Evolutionary conservation across 1,140 invertebrate species (phyloP).

Genomic region (Drosophila nannoptera): DNA sequence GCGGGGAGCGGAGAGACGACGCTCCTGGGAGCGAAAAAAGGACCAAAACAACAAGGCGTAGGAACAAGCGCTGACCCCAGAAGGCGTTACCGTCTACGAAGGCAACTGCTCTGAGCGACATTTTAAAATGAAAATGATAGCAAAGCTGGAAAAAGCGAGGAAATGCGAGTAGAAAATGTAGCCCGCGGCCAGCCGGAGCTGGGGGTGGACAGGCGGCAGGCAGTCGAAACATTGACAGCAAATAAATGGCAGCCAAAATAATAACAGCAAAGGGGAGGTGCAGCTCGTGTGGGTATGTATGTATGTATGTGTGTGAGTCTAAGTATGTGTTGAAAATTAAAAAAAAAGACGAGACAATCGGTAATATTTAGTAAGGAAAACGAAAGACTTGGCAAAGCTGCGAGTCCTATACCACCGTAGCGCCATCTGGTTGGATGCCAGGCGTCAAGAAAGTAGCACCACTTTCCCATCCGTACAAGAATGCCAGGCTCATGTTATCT

Average conservation of each 20-base stretch:
- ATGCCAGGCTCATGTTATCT: conserved; percentile 4
- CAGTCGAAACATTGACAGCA: conserved; percentile 74
- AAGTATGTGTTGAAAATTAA: conserved; percentile 33
- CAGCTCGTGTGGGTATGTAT: conserved; percentile 20
- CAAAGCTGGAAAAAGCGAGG: conserved; percentile 38
- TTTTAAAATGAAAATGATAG: conserved; percentile 78
- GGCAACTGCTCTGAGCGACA: conserved; percentile 51
- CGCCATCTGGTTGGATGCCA: conserved; percentile 43
- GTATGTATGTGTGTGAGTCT: too few species aligned
- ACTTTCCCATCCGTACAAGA: neutral
- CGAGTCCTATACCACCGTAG: conserved; percentile 12
- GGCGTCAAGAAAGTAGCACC: conserved; percentile 23
- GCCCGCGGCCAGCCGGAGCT: conserved; percentile 38
- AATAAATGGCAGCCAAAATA: conserved; percentile 77
- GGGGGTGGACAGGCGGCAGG: conserved; percentile 34
- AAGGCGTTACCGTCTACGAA: conserved; percentile 49
- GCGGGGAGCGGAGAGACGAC: neutral
- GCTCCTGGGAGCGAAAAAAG: conserved; percentile 28
- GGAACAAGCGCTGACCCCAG: conserved; percentile 50
- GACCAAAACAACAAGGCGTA: conserved; percentile 49
- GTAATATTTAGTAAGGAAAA: conserved; percentile 32
- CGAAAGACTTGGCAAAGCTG: conserved; percentile 38
- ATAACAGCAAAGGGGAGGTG: conserved; percentile 73
- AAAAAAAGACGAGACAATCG: conserved; percentile 21
- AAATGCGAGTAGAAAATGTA: conserved; percentile 20